A percentile compares a stretch with the other conserved stretches of the same genome.
These are phyloP conservation scores for Neodiprion pinetum DNA, from an alignment of 1,140 invertebrate genomes.

Conservation along the genomic window DNA sequence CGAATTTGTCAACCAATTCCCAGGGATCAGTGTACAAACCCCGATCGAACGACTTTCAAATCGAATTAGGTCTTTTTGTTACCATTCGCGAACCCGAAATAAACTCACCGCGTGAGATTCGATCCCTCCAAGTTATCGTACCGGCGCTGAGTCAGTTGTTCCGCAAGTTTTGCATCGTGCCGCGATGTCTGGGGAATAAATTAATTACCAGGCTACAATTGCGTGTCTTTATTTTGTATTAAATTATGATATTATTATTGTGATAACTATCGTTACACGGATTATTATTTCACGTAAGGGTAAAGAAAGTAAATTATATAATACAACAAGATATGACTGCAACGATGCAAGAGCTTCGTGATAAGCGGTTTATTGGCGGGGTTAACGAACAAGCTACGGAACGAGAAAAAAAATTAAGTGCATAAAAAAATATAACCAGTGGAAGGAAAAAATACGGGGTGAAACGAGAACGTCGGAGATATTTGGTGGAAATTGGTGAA, in stretches of 20 bases:
- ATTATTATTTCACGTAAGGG: no score
- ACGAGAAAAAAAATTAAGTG: background rate
- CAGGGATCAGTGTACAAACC: conserved; percentile 31
- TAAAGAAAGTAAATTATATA: no score
- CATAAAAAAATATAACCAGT: background rate
- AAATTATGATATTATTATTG: no score
- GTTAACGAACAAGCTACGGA: background rate
- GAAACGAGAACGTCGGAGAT: background rate
- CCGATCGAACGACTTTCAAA: conserved; percentile 47
- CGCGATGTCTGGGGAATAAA: background rate
- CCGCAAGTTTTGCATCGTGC: conserved; percentile 1
- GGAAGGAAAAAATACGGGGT: background rate
- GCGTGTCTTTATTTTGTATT: no score
- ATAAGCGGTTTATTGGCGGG: background rate
- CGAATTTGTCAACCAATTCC: conserved; percentile 47
- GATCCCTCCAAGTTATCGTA: background rate
- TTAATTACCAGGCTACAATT: no score
- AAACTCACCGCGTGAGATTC: background rate
- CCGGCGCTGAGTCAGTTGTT: background rate
- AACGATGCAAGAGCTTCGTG: background rate
- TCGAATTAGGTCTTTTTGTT: conserved; percentile 41
- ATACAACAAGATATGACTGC: no score
- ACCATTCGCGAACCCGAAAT: background rate
- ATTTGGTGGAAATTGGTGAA: background rate
- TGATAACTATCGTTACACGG: no score